Conservation (phyloP, 1,140 invertebrate species). For the Bombus superbus region DNA sequence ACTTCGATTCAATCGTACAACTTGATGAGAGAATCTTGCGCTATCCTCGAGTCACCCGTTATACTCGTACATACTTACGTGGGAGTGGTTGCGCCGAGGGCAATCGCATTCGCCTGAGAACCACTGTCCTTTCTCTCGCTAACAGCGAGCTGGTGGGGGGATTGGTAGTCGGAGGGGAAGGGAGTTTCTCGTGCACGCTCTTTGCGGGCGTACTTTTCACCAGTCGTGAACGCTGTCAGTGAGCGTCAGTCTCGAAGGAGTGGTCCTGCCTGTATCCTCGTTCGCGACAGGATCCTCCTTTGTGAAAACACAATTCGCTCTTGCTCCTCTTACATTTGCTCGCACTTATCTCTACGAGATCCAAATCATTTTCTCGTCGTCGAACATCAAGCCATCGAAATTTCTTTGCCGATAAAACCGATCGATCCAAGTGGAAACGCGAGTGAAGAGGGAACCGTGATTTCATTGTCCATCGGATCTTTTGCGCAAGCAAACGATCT, state of each 20-base stretch:
- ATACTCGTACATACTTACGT: not conserved
- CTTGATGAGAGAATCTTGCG: not conserved
- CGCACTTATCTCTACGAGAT: not conserved
- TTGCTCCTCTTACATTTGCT: no score
- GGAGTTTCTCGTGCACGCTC: constrained; percentile 68
- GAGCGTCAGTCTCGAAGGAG: constrained; percentile 67
- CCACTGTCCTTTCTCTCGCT: constrained; percentile 81
- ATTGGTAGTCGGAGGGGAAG: constrained; percentile 48
- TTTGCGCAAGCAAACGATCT: constrained; percentile 6
- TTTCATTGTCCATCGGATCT: not conserved
- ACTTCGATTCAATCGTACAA: no score
- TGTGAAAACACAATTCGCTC: not conserved
- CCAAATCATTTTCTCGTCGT: not conserved
- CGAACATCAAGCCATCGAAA: not conserved
- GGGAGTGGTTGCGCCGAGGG: constrained; percentile 18
- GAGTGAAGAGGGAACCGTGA: not conserved
- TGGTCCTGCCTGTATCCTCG: constrained; percentile 57
- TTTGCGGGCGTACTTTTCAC: constrained; percentile 73
- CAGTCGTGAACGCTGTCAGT: constrained; percentile 76
- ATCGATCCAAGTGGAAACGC: not conserved
- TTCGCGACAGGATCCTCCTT: constrained; percentile 39
- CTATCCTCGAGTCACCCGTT: constrained; percentile 8
- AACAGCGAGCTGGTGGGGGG: constrained; percentile 66
- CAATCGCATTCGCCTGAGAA: constrained; percentile 66
- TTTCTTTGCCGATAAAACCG: not conserved